Conservation (phyloP, 2,888 invertebrate genomes). For the Rhopalosiphum nymphaeae region DNA sequence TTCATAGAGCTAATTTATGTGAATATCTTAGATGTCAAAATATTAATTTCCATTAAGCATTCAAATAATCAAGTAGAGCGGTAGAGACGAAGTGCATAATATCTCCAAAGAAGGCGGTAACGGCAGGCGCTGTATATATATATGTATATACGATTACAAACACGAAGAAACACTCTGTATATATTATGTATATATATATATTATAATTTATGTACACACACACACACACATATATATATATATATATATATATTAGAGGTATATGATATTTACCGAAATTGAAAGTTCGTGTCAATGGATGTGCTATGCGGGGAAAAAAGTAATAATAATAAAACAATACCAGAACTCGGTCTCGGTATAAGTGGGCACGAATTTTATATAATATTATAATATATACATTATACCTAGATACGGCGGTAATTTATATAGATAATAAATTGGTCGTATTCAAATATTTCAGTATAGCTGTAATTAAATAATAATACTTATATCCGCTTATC, state of each 20-base stretch:
- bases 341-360: not conserved
- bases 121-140: too few species aligned
- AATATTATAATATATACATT: not conserved
- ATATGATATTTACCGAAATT: not conserved
- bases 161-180: too few species aligned
- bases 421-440: not conserved
- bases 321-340: not conserved
- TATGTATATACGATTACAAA: too few species aligned
- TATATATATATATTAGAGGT: not conserved
- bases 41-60: not conserved
- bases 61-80: not conserved
- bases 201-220: not conserved
- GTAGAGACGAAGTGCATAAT: too few species aligned
- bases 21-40: not conserved
- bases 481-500: not conserved
- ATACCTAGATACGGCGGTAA: not conserved
- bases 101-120: too few species aligned
- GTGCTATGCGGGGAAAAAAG: not conserved
- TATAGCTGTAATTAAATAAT: constrained; percentile 3
- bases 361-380: not conserved
- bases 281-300: not conserved
- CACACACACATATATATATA: not conserved
- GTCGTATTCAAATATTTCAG: not conserved
- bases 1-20: not conserved
- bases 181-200: too few species aligned